phyloP scores from a whole-genome alignment of 1,140 invertebrate species.

The Cyclargus thomasi region DNA sequence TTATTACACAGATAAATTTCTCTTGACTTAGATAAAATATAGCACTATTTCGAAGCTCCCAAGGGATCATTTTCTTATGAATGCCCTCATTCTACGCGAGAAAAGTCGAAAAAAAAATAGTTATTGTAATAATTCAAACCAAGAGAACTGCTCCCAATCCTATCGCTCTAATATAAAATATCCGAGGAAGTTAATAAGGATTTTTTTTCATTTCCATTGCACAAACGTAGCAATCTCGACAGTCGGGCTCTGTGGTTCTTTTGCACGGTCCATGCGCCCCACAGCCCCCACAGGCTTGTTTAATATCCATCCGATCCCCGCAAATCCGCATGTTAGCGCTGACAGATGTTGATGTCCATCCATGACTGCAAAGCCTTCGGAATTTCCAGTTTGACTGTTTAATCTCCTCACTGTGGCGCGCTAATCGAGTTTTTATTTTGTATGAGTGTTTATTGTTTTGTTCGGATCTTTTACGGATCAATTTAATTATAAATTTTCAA shows the following conservation, averaged over 20 bases:
- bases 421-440: constrained; percentile 35
- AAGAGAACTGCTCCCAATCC: too few species aligned
- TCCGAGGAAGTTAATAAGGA: constrained; percentile 27
- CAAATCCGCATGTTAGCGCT: constrained; percentile 57
- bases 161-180: constrained; percentile 8
- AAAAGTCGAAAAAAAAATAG: too few species aligned
- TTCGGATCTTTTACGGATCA: too few species aligned
- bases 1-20: too few species aligned
- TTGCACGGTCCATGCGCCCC: constrained; percentile 23
- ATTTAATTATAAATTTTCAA: too few species aligned
- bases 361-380: constrained; percentile 40
- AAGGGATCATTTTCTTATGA: too few species aligned
- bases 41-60: too few species aligned
- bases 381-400: constrained; percentile 53
- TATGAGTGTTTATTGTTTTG: too few species aligned
- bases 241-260: constrained; percentile 30
- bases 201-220: constrained; percentile 17
- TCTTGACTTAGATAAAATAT: too few species aligned
- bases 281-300: constrained; percentile 39
- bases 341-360: constrained; percentile 47
- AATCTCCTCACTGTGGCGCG: constrained; percentile 38
- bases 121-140: too few species aligned
- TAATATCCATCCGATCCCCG: constrained; percentile 50
- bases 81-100: too few species aligned
- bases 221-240: constrained; percentile 32